Conservation (phyloP, 2,888 invertebrate genomes). For the Eupithecia centaureata region DNA sequence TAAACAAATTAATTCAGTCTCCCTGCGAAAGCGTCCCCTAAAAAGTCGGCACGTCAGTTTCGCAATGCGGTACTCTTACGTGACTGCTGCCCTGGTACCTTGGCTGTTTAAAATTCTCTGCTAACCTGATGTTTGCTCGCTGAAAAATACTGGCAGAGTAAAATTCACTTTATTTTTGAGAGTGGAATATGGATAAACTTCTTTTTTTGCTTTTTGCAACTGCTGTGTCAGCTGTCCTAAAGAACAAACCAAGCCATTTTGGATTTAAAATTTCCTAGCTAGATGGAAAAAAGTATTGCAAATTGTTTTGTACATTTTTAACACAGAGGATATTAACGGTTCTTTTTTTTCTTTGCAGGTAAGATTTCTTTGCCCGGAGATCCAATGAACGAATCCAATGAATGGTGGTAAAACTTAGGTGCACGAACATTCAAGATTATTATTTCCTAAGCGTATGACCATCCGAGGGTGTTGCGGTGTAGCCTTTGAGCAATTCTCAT, state of each 20-base stretch:
- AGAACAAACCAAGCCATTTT: background rate
- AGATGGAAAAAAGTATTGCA: background rate
- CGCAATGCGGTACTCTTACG: conserved; percentile 77
- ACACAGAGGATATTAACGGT: background rate
- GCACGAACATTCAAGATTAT: background rate
- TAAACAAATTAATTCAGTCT: conserved; percentile 26
- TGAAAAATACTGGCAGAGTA: conserved; percentile 29
- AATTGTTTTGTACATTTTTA: background rate
- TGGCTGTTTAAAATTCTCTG: conserved; percentile 38
- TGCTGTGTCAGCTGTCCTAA: conserved; percentile 19
- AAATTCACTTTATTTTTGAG: conserved; percentile 27
- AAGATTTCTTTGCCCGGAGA: conserved; percentile 44
- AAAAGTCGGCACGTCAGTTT: conserved; percentile 39
- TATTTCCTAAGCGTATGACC: background rate
- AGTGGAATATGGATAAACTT: conserved; percentile 24
- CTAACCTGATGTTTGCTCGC: conserved; percentile 36
- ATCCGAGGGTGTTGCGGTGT: background rate
- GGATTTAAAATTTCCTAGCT: background rate
- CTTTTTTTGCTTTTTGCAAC: conserved; percentile 22
- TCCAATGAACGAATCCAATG: background rate
- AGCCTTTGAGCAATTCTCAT: background rate
- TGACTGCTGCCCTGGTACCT: conserved; percentile 60
- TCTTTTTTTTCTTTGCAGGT: conserved; percentile 54
- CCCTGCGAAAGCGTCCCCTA: conserved; percentile 27
- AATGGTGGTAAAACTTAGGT: too few species aligned